Evolutionary conservation across 2,888 invertebrate species (phyloP).

Genomic region (Metallyticus violacea): DNA sequence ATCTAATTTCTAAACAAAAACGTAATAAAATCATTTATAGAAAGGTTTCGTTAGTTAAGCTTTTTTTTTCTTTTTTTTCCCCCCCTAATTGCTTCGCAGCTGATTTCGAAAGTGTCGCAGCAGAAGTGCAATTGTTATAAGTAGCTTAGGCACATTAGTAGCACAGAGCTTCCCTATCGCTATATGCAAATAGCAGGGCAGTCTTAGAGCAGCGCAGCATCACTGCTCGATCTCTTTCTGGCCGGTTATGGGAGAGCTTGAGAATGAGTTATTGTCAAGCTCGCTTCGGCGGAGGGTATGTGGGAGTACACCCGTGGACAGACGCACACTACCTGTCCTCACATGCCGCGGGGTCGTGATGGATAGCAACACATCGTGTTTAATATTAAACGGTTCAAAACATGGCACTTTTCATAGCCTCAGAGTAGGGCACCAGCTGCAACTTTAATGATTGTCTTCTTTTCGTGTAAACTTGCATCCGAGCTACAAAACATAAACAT

Average conservation of each 20-base stretch:
- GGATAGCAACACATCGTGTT: background rate
- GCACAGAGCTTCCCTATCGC: background rate
- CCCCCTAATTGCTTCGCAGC: too few relatives aligned
- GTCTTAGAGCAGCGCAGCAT: background rate
- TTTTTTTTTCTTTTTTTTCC: too few relatives aligned
- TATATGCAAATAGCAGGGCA: background rate
- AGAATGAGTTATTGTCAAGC: background rate
- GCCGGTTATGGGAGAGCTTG: background rate
- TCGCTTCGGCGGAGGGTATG: background rate
- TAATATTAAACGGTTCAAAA: background rate
- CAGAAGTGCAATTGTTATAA: too few relatives aligned
- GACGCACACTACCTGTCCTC: conserved; percentile 9
- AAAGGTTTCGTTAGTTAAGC: too few relatives aligned
- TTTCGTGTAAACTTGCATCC: background rate
- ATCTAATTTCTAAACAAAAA: too few relatives aligned
- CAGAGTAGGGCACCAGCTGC: background rate
- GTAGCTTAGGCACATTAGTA: background rate
- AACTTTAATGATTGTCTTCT: background rate
- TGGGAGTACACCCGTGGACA: background rate
- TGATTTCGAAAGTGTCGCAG: too few relatives aligned
- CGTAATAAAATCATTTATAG: too few relatives aligned
- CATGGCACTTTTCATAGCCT: too few relatives aligned
- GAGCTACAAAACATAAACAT: background rate
- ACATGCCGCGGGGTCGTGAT: conserved; percentile 5
- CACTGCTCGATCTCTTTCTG: background rate